Conservation (phyloP, 2,797 vertebrate species). For the Emydoidea blandingii region DNA sequence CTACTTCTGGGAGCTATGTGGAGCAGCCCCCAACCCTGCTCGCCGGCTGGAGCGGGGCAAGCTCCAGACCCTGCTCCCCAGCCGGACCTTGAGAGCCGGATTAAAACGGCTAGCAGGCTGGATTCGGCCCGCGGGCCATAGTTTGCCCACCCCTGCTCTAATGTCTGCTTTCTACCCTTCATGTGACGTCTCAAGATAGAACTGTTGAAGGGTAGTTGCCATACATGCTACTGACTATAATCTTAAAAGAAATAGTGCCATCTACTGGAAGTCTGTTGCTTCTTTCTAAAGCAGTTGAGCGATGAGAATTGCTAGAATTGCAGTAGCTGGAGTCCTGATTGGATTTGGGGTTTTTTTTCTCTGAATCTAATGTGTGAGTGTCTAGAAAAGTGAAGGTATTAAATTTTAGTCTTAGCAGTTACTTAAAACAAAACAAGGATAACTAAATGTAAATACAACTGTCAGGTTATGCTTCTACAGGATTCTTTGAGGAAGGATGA, state of each 20-base stretch:
- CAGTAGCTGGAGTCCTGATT: background rate
- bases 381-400: background rate
- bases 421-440: fast-evolving
- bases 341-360: background rate
- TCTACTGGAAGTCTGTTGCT: constrained; percentile 25
- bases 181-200: background rate
- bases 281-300: fast-evolving
- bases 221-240: background rate
- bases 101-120: no score
- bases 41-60: no score
- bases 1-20: no score
- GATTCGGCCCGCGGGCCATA: no score
- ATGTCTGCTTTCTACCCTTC: background rate
- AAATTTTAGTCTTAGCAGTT: background rate
- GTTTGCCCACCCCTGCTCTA: background rate
- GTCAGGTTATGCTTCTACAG: background rate
- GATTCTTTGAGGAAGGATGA: background rate
- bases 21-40: no score
- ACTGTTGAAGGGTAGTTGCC: background rate
- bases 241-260: constrained; percentile 28
- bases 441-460: fast-evolving
- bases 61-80: no score
- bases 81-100: no score
- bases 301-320: background rate
- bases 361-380: fast-evolving